These are phyloP conservation scores for Tetrapedia diversipes DNA, from an alignment of 2,888 invertebrate genomes.

Conservation along the genomic window DNA sequence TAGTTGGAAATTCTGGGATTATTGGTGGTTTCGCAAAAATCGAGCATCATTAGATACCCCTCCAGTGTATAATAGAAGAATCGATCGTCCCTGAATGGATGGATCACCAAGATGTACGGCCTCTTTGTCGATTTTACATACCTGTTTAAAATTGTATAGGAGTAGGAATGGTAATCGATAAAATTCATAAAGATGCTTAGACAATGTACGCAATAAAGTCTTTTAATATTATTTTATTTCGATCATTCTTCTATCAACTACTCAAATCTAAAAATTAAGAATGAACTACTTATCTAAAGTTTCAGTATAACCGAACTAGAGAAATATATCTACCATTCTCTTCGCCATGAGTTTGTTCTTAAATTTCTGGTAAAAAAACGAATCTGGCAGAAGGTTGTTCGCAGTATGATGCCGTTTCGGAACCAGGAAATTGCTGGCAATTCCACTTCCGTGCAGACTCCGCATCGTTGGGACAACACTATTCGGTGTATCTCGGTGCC, in stretches of 20 bases:
- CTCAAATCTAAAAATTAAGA: no score
- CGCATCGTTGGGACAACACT: slow-evolving; percentile 71
- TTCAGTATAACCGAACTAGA: no score
- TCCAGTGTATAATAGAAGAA: slow-evolving; percentile 75
- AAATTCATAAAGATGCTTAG: no score
- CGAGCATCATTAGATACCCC: slow-evolving; percentile 74
- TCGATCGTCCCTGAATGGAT: slow-evolving; percentile 67
- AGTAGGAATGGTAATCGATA: no score
- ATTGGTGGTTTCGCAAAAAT: slow-evolving; percentile 43
- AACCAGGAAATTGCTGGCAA: slow-evolving; percentile 74
- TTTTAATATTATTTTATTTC: no score
- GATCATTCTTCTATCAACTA: no score
- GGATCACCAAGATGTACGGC: slow-evolving; percentile 68
- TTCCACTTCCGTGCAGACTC: slow-evolving; percentile 69
- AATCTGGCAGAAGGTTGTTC: slow-evolving; percentile 78
- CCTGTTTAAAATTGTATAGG: background rate
- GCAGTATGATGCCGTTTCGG: slow-evolving; percentile 73
- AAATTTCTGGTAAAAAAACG: slow-evolving; percentile 70
- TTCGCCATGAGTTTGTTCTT: slow-evolving; percentile 66
- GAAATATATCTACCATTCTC: no score
- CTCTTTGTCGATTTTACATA: slow-evolving; percentile 64
- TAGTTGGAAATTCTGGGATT: slow-evolving; percentile 44
- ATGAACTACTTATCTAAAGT: no score
- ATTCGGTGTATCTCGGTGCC: slow-evolving; percentile 71
- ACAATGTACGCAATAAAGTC: no score